Evolutionary conservation across 2,888 invertebrate genomes (phyloP).

Genomic region (Yponomeuta malinellus): DNA sequence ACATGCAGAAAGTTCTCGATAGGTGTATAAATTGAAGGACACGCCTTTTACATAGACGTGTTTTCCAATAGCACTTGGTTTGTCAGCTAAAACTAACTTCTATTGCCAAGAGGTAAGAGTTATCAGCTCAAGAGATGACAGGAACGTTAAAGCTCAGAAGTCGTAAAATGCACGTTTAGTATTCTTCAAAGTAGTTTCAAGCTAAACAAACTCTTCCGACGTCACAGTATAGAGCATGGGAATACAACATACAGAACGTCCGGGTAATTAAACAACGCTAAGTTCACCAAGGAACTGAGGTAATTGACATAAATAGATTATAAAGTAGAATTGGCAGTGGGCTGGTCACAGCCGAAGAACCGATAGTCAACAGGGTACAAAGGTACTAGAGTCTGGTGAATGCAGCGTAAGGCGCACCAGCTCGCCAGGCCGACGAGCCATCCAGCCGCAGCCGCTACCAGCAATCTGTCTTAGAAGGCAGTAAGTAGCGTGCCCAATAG

Average conservation of each 20-base stretch:
- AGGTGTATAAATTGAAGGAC: neutral
- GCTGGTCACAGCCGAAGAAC: no score
- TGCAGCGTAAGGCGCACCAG: no score
- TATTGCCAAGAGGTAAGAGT: neutral
- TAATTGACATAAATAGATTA: no score
- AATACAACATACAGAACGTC: neutral
- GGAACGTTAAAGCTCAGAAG: neutral
- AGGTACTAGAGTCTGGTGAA: no score
- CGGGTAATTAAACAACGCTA: neutral
- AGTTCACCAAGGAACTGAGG: no score
- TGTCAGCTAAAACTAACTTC: neutral
- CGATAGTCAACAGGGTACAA: no score
- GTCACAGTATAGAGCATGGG: neutral
- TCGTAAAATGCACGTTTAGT: neutral
- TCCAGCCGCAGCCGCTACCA: no score
- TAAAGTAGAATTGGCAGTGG: no score
- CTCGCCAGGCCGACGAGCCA: no score
- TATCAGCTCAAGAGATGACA: neutral
- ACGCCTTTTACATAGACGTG: neutral
- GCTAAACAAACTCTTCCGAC: neutral
- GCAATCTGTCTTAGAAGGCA: no score
- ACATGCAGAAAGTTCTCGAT: neutral
- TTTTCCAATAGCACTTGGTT: neutral
- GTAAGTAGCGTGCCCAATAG: no score
- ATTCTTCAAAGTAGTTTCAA: conserved; percentile 1